Evolutionary conservation across 2,888 invertebrate genomes (phyloP), one percentile per base, ranked within the genome.

Genomic region (Teleogryllus oceanicus): DNA sequence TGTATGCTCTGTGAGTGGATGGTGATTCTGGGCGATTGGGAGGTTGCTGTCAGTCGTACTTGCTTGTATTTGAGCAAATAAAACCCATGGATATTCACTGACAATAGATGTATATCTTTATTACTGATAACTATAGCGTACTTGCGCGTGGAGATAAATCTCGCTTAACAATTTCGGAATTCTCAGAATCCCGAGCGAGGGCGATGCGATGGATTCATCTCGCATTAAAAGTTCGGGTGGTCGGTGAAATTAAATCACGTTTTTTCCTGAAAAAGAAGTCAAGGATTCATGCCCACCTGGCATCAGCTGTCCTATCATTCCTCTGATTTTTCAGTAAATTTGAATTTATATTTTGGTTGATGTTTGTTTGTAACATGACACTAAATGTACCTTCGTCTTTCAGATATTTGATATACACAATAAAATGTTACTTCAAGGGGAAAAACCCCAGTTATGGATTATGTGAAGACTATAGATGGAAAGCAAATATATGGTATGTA

Each of bases 401-500:
- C 85, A 95, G 95, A 86, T 95, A 95, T 87, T 84, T 93, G 4
- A 89, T 91, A 84, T 94, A 93, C 86, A 93, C 92, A 86, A 88
- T 93, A 84, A 90, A 90, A 83, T 89, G 90, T 82, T 89, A 87
- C 85, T 89, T 92, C 83, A 89, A 90, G 85, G n/a, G 92, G 92
- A 83, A 91, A 91, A 84, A 89, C 90, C 75, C 92, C 93, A 18
- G 90, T 94, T 80, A 96, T 96, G 93, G 95, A 96, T 87, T 94
- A 93, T 86, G 85, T 94, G 78, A 89, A 91, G 83, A 89, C 92
- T 86, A 88, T 92, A 84, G 90, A 90, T 83, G 93, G 94, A 78
- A 93, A 94, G 87, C 93, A 94, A 86, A 96, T 96, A 86, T 96
- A 96, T 89, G 96, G 96, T 92, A 88, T 12, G 62, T 62, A n/a